Evolutionary conservation across 2,113 vertebrate genomes (phyloP).

Genomic region (Circaetus gallicus): DNA sequence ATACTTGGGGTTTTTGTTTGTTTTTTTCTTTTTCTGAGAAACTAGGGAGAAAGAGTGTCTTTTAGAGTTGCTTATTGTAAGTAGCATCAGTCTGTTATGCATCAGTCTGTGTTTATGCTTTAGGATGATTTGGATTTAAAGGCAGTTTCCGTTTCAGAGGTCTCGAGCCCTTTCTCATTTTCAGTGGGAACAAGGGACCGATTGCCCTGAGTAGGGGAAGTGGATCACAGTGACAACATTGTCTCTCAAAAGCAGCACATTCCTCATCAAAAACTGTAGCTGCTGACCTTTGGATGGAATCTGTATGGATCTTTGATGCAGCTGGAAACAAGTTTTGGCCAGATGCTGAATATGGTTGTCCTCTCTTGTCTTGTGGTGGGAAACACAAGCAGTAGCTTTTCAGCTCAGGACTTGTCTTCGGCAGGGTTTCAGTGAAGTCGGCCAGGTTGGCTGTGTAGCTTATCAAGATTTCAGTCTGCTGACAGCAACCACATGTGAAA

Average conservation of each 20-base stretch:
- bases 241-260: conserved; percentile 10
- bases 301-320: not conserved
- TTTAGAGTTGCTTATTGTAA: not conserved
- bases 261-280: not conserved
- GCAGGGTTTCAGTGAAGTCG: conserved; percentile 20
- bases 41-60: not conserved
- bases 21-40: not conserved
- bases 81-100: not conserved
- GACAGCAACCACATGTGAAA: conserved; percentile 41
- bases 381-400: not conserved
- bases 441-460: not conserved
- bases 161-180: not conserved
- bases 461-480: conserved; percentile 31
- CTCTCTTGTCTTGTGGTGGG: not conserved
- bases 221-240: conserved; percentile 1
- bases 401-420: not conserved
- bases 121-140: not conserved
- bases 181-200: not conserved
- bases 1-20: not conserved
- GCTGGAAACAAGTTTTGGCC: not conserved
- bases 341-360: not conserved
- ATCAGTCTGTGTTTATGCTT: not conserved
- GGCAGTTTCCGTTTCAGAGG: not conserved
- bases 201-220: not conserved
- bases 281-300: conserved; percentile 26